Evolutionary conservation across 2,113 vertebrate genomes (phyloP).

Genomic region (Danionella cerebrum): DNA sequence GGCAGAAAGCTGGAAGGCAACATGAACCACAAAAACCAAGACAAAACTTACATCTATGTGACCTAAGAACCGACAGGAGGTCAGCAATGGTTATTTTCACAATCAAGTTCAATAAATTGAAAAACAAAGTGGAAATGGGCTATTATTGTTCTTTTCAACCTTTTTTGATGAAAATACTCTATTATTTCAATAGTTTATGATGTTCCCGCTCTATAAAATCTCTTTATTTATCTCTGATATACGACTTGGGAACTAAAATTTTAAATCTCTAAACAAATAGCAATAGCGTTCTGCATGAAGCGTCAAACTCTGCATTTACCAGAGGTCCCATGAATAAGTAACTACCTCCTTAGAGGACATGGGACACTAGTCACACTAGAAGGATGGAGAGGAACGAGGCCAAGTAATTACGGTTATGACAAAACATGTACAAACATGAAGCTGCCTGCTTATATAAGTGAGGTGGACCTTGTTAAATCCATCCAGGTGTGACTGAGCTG

Average conservation of each 20-base stretch:
- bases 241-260: neutral
- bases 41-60: no score
- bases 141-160: no score
- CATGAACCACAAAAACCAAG: neutral
- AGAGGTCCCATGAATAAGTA: neutral
- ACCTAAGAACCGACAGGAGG: no score
- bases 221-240: neutral
- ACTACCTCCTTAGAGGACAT: constrained; percentile 5
- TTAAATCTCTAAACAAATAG: no score
- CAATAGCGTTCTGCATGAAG: neutral
- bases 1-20: neutral
- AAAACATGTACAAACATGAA: constrained; percentile 17
- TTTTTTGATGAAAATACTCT: no score
- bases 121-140: no score
- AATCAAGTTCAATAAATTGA: no score
- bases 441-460: constrained; percentile 22
- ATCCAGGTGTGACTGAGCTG: constrained; percentile 20
- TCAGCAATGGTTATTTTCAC: no score
- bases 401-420: constrained; percentile 11
- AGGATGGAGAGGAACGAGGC: neutral
- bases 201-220: no score
- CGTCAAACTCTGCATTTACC: neutral
- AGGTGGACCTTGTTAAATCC: constrained; percentile 15
- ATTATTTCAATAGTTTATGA: no score
- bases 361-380: constrained; percentile 7